Evolutionary conservation across 2,888 invertebrate genomes (phyloP).

Genomic region (Apotomis betuletana): DNA sequence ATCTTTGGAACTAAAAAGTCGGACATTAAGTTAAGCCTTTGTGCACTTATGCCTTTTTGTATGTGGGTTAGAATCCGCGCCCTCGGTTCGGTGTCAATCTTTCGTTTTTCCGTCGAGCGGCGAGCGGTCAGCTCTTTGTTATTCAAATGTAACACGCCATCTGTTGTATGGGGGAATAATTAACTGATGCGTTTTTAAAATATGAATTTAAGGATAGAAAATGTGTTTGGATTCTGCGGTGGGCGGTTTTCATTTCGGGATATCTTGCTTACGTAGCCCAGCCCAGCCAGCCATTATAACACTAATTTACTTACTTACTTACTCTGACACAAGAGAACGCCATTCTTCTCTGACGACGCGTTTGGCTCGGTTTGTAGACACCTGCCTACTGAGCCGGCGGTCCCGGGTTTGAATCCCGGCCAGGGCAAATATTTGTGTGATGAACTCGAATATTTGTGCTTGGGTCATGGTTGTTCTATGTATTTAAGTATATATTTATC

Average conservation of each 20-base stretch:
- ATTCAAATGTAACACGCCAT: slow-evolving; percentile 73
- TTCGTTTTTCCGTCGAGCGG: slow-evolving; percentile 62
- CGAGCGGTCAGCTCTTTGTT: slow-evolving; percentile 72
- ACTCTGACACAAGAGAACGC: no score
- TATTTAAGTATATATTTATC: no score
- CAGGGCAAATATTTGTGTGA: no score
- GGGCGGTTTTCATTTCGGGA: neutral
- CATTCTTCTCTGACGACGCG: no score
- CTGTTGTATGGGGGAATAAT: slow-evolving; percentile 67
- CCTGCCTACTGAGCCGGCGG: no score
- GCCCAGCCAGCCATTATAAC: no score
- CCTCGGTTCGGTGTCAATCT: slow-evolving; percentile 64
- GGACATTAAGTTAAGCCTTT: neutral
- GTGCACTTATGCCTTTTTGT: neutral
- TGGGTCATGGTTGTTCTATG: no score
- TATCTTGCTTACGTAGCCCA: no score
- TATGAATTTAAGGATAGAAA: slow-evolving; percentile 41
- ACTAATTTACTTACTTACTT: no score
- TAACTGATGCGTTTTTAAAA: slow-evolving; percentile 66
- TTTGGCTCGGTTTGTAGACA: no score
- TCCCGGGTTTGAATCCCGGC: no score
- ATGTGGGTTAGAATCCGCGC: slow-evolving; percentile 21
- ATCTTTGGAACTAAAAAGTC: neutral
- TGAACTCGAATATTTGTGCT: no score
- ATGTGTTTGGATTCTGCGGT: slow-evolving; percentile 2